Base-by-base conservation (phyloP, 2,113 vertebrate species). In the Aythya baeri region DNA sequence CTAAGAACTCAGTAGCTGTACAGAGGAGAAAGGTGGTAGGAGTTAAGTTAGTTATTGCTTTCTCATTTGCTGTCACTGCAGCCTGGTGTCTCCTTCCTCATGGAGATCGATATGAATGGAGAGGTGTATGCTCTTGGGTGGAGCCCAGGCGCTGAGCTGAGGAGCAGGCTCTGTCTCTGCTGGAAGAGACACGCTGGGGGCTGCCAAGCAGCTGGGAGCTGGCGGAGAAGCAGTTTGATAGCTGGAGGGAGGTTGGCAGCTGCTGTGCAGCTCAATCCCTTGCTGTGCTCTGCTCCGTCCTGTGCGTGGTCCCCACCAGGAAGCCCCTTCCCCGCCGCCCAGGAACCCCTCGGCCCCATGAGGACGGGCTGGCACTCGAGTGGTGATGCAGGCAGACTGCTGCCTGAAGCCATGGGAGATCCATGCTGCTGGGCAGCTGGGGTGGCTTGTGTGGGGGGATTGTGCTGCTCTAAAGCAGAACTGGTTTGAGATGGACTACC, bases 391-490 rank as follows among this genome's bases (percentile, higher is more conserved):
- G 23, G 49, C 44, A 38, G 54, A 5, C 31, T 3, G 10, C 26
- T 2, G 55, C 15, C 34, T 59, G 71, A 29, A 70, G 49, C 26
- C 14, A 5, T n/a, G 20, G 57, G 46, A 4, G 34, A 0, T 54
- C 70, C 38, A 32, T 82, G 50, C 20, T 80, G 22, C 77, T 71
- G 29, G n/a, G 12, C 20, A 22, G 49, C 31, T 32, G 36, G 29
- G 21, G 41, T 3, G 0, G 1, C n/a, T 62, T 0, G 0, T 2
- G 7, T 25, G 15, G 25, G 18, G 17, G n/a, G 25, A 62, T 38
- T 3, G 3, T 41, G 67, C 27, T 1, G 2, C 57, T 71, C 72
- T 27, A 9, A 54, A 59, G 68, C 14, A 58, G 43, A 54, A 16
- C 17, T 8, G 31, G 36, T n/a, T 43, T 25, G 54, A 44, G 72